Base-by-base conservation (phyloP, 2,888 invertebrate species). In the Hyalella azteca region DNA sequence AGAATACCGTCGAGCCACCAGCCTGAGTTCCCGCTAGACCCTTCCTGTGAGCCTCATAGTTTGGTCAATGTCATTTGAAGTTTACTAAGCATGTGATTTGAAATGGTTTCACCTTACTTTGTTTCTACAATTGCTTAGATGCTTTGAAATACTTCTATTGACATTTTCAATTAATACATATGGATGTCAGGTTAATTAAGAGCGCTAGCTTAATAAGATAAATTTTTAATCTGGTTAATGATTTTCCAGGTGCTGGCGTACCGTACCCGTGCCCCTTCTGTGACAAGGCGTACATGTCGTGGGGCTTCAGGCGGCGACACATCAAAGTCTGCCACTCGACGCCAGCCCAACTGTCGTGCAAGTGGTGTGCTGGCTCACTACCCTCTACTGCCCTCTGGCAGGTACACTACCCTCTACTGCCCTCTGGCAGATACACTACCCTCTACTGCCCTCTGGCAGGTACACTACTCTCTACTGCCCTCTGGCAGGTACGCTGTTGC, bases 221-320 rank as follows among this genome's bases (percentile, higher is more conserved):
- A n/a, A n/a, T n/a, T n/a, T n/a, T n/a, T n/a, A n/a, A n/a, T n/a
- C n/a, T n/a, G n/a, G n/a, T n/a, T n/a, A n/a, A n/a, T n/a, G n/a
- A n/a, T n/a, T 26, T n/a, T 26, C 4, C 66, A 83, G 83, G 83
- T 54, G 79, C 80, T 41, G 80, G 79, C 40, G 78, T 83, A 7
- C 91, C 91, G 26, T 91, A 91, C 85, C 91, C 91, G 0, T 91
- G 91, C 81, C 91, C 91, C 0, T 91, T 91, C 86, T 91, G 91
- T 86, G 90, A 90, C 22, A 89, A 91, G 66, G 90, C 91, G 4
- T 91, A 91, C 87, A 90, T 91, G 85, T 91, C 91, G 81, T 91
- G 91, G 91, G 91, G 91, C 0, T 91, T 91, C 81, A 88, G 91
- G 45, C 88, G 91, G 85, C 89, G 91, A 83, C 91, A 91, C 87